Conservation (phyloP, 2,888 invertebrate species). For the Anticlea derivata region DNA sequence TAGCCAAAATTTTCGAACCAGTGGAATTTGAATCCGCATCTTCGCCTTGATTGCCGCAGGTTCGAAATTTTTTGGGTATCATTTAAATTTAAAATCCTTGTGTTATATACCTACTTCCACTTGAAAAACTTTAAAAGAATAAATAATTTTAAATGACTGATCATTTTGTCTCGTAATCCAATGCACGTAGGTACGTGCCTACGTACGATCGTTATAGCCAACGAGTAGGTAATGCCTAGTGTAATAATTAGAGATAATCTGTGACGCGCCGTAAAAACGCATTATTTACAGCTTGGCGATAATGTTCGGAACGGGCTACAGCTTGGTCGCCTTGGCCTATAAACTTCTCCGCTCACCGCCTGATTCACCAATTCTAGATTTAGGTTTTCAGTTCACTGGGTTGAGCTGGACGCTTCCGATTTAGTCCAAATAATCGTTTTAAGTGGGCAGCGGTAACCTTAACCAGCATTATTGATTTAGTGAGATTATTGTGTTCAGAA, state of each 20-base stretch:
- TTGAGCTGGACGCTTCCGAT: conserved; percentile 68
- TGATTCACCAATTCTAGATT: conserved; percentile 80
- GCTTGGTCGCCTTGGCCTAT: conserved; percentile 80
- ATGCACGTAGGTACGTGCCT: no score
- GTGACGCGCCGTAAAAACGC: conserved; percentile 46
- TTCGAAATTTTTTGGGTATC: no score
- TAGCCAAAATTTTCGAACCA: no score
- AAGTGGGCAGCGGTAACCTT: conserved; percentile 1
- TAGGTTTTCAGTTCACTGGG: conserved; percentile 82
- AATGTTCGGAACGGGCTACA: conserved; percentile 48
- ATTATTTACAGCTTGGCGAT: conserved; percentile 45
- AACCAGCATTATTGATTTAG: neutral
- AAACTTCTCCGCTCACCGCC: conserved; percentile 65
- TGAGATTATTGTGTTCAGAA: conserved; percentile 1
- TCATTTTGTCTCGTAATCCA: no score
- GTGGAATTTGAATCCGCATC: no score
- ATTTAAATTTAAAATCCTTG: no score
- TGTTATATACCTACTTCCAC: no score
- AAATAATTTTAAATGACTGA: no score
- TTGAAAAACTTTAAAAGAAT: no score
- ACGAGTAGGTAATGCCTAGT: no score
- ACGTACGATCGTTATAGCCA: no score
- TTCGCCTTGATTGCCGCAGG: no score
- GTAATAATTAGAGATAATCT: conserved; percentile 15
- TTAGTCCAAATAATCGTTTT: conserved; percentile 30